Evolutionary conservation across 2,888 invertebrate genomes (phyloP).

Genomic region (Exephanes ischioxanthus): DNA sequence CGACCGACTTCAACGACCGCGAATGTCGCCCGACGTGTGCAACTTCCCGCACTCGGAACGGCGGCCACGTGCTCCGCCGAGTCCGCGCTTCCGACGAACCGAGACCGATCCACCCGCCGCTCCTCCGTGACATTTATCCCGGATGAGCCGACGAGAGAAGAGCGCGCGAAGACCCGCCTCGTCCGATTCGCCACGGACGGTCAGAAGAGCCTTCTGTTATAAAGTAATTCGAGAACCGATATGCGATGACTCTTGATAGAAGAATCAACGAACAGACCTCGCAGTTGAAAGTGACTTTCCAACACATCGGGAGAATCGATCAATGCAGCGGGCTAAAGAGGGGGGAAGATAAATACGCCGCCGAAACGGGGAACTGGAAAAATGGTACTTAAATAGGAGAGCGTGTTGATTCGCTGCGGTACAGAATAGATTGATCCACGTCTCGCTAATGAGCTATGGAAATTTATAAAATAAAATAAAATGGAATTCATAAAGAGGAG

Average conservation of each 20-base stretch:
- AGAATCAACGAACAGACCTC: conserved; percentile 51
- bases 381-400: background rate
- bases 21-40: conserved; percentile 76
- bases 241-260: conserved; percentile 56
- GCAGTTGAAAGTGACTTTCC: background rate
- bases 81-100: conserved; percentile 47
- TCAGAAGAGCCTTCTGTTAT: conserved; percentile 32
- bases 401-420: no score
- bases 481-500: background rate
- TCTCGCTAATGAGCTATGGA: no score
- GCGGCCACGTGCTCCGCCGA: conserved; percentile 72
- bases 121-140: conserved; percentile 68
- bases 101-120: background rate
- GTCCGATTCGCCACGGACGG: conserved; percentile 51
- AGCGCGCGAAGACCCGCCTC: conserved; percentile 60
- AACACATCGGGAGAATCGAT: conserved; percentile 33
- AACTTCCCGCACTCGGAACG: conserved; percentile 46
- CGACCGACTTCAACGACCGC: conserved; percentile 82
- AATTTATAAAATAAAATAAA: background rate
- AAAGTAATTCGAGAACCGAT: conserved; percentile 45
- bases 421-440: no score
- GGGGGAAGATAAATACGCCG: conserved; percentile 42
- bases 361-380: conserved; percentile 30
- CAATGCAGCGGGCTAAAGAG: conserved; percentile 32
- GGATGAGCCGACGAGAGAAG: conserved; percentile 65